Evolutionary conservation across 2,888 invertebrate species (phyloP).

Genomic region (Diploptera punctata): DNA sequence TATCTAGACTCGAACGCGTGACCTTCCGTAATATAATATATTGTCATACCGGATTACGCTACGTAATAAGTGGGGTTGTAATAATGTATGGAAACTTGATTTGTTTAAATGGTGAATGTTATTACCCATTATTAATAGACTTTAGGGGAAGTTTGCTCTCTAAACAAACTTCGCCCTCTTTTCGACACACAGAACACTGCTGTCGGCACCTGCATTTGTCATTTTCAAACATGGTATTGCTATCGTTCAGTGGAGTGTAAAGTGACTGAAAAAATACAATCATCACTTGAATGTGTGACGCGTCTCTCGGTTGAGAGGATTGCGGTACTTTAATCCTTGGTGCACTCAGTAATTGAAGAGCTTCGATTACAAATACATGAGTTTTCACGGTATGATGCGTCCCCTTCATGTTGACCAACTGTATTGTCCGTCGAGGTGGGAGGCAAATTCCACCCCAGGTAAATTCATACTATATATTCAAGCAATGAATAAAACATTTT

Average conservation of each 20-base stretch:
- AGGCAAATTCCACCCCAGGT: neutral
- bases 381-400: neutral
- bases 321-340: slow-evolving; percentile 22
- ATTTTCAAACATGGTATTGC: neutral
- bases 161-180: too few species aligned
- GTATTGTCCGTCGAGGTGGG: neutral
- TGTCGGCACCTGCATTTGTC: neutral
- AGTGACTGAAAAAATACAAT: neutral
- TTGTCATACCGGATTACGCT: too few species aligned
- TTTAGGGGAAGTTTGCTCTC: too few species aligned
- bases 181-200: too few species aligned
- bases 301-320: neutral
- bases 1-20: too few species aligned
- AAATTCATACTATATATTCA: neutral
- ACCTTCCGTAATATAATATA: too few species aligned
- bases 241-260: neutral
- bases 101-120: too few species aligned
- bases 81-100: too few species aligned
- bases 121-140: too few species aligned
- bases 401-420: neutral
- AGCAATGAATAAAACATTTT: slow-evolving; percentile 22
- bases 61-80: too few species aligned
- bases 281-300: slow-evolving; percentile 1
- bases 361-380: slow-evolving; percentile 20
- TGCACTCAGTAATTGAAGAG: slow-evolving; percentile 17